Evolutionary conservation across 2,113 vertebrate genomes (phyloP).

Genomic region (Chascanopsetta lugubris): DNA sequence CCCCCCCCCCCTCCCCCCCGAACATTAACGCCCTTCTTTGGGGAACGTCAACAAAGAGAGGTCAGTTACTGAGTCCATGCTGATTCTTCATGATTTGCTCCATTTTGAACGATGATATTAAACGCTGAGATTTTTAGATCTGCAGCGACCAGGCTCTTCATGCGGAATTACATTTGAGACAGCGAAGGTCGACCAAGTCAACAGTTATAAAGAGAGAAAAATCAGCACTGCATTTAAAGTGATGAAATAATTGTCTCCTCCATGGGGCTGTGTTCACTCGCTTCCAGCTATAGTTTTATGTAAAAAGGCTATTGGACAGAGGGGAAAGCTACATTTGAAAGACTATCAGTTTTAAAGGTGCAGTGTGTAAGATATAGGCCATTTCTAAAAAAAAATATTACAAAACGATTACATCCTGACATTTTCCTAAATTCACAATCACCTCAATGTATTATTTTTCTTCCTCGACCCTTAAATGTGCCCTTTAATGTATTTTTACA

Average conservation of each 20-base stretch:
- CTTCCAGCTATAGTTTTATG: constrained; percentile 19
- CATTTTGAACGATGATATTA: constrained; percentile 26
- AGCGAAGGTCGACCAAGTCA: constrained; percentile 35
- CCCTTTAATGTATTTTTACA: too few relatives aligned
- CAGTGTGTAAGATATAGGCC: too few relatives aligned
- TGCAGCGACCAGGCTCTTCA: constrained; percentile 21
- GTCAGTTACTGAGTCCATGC: constrained; percentile 60
- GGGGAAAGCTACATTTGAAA: too few relatives aligned
- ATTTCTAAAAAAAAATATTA: constrained; percentile 19
- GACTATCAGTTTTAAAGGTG: too few relatives aligned
- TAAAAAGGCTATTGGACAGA: constrained; percentile 7
- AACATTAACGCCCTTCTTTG: constrained; percentile 43
- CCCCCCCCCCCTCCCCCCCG: constrained; percentile 26
- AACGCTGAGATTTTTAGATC: constrained; percentile 34
- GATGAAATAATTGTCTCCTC: constrained; percentile 40
- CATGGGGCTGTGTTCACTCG: constrained; percentile 19
- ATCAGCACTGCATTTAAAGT: neutral
- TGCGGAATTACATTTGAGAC: constrained; percentile 14
- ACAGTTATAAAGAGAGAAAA: constrained; percentile 26
- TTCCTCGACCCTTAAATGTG: too few relatives aligned
- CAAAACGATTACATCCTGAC: neutral
- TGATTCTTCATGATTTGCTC: constrained; percentile 37
- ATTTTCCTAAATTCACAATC: too few relatives aligned
- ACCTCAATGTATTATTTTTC: too few relatives aligned
- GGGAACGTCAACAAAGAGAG: constrained; percentile 49